A percentile compares a stretch with the other conserved stretches of the same genome.
Evolutionary conservation across 1,140 invertebrate species (phyloP).

Genomic region (Helicorthomorpha holstii): DNA sequence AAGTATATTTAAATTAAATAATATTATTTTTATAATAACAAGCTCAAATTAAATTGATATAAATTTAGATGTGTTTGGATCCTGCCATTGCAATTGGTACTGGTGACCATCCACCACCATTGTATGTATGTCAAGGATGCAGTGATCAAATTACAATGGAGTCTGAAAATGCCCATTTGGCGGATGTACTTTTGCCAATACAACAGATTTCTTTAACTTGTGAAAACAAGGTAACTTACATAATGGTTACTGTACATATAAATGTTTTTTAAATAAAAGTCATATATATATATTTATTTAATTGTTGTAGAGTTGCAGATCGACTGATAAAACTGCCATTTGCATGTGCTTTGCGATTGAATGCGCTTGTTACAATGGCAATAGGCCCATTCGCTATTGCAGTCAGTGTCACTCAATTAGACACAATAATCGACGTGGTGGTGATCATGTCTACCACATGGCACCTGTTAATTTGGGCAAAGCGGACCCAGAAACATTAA

Average conservation of each 20-base stretch:
- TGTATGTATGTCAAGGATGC: constrained; percentile 93
- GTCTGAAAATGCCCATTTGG: constrained; percentile 60
- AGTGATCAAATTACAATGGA: constrained; percentile 62
- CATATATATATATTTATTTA: neutral
- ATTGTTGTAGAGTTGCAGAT: constrained; percentile 65
- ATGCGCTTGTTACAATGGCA: constrained; percentile 89
- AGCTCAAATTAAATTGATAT: neutral
- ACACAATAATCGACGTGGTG: constrained; percentile 65
- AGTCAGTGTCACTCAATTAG: constrained; percentile 72
- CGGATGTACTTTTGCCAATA: constrained; percentile 85
- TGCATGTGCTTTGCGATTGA: constrained; percentile 93
- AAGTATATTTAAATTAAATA: constrained; percentile 7
- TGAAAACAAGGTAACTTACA: constrained; percentile 70
- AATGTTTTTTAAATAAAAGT: neutral
- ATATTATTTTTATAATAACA: neutral
- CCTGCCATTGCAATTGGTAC: constrained; percentile 37
- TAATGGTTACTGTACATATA: constrained; percentile 7
- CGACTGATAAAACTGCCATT: constrained; percentile 78
- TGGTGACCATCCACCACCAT: constrained; percentile 69
- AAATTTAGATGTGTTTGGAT: constrained; percentile 32
- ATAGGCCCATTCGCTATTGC: constrained; percentile 88
- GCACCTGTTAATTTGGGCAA: constrained; percentile 68
- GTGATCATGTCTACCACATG: constrained; percentile 76
- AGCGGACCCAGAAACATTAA: constrained; percentile 75
- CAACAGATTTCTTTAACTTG: constrained; percentile 85